phyloP scores from a whole-genome alignment of 2,113 vertebrate genomes.

The Mixornis gularis region DNA sequence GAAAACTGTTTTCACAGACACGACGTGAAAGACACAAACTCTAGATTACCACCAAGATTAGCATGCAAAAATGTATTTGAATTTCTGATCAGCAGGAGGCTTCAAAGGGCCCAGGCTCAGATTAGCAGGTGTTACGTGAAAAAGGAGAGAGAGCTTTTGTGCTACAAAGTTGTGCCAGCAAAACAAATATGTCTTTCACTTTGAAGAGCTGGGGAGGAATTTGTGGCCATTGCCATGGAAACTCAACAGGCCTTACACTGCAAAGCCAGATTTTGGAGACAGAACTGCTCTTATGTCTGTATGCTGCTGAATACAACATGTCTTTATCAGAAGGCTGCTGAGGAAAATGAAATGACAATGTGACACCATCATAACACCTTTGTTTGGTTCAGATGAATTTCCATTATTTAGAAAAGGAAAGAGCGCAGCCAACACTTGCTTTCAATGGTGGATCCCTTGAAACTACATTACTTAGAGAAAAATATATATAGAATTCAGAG shows the following conservation, averaged over 20 bases:
- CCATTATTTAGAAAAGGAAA: background rate
- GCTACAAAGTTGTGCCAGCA: conserved; percentile 82
- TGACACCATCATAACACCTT: background rate
- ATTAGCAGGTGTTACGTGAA: conserved; percentile 89
- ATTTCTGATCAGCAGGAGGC: conserved; percentile 83
- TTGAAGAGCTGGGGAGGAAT: conserved; percentile 84
- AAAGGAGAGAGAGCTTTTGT: conserved; percentile 78
- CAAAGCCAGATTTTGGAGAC: conserved; percentile 38
- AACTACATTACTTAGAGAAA: background rate
- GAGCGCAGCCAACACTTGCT: background rate
- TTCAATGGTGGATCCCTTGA: background rate
- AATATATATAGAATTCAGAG: background rate
- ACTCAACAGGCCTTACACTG: conserved; percentile 75
- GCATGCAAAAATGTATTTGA: conserved; percentile 87
- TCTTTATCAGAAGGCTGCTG: background rate
- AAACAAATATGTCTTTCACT: conserved; percentile 96
- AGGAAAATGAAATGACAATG: background rate
- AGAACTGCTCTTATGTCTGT: conserved; percentile 6
- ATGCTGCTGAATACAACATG: background rate
- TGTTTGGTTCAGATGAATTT: background rate
- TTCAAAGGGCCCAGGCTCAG: conserved; percentile 77
- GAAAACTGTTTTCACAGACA: conserved; percentile 78
- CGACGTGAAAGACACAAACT: conserved; percentile 75
- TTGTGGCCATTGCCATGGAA: conserved; percentile 84
- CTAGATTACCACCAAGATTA: conserved; percentile 88